Evolutionary conservation across 2,113 vertebrate genomes (phyloP).

Genomic region (Chelonoidis abingdonii): DNA sequence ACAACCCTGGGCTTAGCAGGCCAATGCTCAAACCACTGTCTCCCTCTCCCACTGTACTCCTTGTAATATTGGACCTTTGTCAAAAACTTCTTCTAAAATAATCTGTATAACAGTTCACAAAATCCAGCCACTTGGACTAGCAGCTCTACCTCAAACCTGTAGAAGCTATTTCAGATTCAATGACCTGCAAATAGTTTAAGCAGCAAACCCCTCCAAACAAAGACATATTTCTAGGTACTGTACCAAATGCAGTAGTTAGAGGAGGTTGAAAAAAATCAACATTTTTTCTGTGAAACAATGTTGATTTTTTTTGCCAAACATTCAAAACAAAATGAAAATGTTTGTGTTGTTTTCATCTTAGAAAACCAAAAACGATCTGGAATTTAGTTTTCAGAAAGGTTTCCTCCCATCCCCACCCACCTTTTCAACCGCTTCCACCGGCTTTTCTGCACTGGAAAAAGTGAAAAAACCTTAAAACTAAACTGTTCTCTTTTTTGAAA

Average conservation of each 20-base stretch:
- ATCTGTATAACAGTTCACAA: slow-evolving; percentile 13
- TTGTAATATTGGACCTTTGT: background rate
- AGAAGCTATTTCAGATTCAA: background rate
- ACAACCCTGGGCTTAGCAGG: too few relatives aligned
- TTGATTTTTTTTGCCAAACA: background rate
- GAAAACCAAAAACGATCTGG: background rate
- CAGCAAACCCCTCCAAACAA: background rate
- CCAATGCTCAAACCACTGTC: too few relatives aligned
- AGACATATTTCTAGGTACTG: background rate
- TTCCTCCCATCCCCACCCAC: background rate
- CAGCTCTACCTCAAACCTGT: background rate
- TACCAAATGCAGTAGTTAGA: slow-evolving; percentile 1
- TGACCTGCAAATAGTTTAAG: background rate
- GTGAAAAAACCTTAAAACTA: background rate
- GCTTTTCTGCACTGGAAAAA: background rate
- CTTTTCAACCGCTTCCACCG: background rate
- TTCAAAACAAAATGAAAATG: background rate
- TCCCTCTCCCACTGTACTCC: background rate
- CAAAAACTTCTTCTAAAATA: slow-evolving; percentile 2
- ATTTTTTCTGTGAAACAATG: background rate
- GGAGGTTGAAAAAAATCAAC: background rate
- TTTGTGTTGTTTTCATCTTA: background rate
- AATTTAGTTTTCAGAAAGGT: background rate
- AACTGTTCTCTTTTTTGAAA: background rate
- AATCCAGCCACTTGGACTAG: background rate